A percentile compares a stretch with the other conserved stretches of the same genome.
Evolutionary conservation across 64 coral and sea anemone species (phyloP).

Genomic region (Catalaphyllia jardinei): DNA sequence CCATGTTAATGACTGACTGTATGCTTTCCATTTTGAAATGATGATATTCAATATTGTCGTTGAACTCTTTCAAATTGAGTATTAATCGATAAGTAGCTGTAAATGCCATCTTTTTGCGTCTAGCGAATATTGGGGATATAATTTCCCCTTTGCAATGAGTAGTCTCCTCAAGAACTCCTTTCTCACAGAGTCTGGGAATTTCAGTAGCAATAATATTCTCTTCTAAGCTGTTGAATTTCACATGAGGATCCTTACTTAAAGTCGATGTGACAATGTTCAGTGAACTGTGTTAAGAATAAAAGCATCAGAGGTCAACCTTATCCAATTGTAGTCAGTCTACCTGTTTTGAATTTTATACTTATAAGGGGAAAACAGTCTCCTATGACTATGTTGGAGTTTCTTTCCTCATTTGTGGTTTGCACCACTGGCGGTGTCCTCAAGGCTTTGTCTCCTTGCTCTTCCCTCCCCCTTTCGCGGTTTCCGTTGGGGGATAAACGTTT

Average conservation of each 20-base stretch:
- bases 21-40: too few species aligned
- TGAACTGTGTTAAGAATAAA: conserved; percentile 7
- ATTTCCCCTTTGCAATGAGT: conserved; percentile 23
- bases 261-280: conserved; percentile 21
- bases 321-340: conserved; percentile 38
- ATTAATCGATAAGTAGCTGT: too few species aligned
- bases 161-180: conserved; percentile 19
- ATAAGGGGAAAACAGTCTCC: conserved; percentile 26
- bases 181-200: conserved; percentile 3
- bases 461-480: conserved; percentile 24
- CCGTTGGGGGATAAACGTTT: conserved; percentile 1
- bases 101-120: conserved; percentile 44
- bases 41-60: too few species aligned
- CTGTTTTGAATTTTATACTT: conserved; percentile 21
- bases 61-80: too few species aligned
- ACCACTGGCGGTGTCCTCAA: background rate
- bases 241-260: background rate
- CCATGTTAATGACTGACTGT: too few species aligned
- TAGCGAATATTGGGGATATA: conserved; percentile 33
- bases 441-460: conserved; percentile 26
- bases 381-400: conserved; percentile 1
- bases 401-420: conserved; percentile 24
- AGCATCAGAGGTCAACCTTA: conserved; percentile 26
- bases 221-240: conserved; percentile 5
- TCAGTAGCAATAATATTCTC: conserved; percentile 18